phyloP scores from a whole-genome alignment of 1,140 invertebrate species.

The Drosophila sp. region DNA sequence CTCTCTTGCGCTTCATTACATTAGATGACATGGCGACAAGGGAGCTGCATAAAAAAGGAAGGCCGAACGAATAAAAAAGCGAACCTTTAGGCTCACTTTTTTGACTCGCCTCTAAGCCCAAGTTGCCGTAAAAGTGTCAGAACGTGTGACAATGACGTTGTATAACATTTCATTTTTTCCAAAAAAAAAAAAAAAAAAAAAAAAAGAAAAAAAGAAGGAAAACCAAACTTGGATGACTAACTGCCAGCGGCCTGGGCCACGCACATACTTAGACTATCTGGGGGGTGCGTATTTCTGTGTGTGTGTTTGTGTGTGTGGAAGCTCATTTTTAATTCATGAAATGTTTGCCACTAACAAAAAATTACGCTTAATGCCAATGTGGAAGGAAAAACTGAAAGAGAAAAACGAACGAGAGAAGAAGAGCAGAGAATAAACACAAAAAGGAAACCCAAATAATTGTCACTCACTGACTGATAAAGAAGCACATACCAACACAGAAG shows the following conservation, averaged over 20 bases:
- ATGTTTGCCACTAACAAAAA: conserved; percentile 64
- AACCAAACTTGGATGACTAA: conserved; percentile 51
- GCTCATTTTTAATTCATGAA: conserved; percentile 62
- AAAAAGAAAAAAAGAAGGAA: neutral
- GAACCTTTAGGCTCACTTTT: conserved; percentile 6
- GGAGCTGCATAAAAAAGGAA: neutral
- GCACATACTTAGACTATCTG: conserved; percentile 32
- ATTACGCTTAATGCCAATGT: conserved; percentile 54
- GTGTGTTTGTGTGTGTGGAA: conserved; percentile 3
- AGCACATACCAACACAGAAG: neutral
- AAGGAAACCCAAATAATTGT: conserved; percentile 51
- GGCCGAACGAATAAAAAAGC: neutral
- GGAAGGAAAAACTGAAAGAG: conserved; percentile 24
- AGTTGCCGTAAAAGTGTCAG: conserved; percentile 18
- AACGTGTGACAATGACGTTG: conserved; percentile 63
- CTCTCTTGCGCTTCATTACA: conserved; percentile 55
- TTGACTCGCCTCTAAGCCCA: conserved; percentile 10
- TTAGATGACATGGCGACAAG: conserved; percentile 55
- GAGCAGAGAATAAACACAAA: neutral
- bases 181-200: conserved; percentile 27
- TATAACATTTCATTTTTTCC: conserved; percentile 60
- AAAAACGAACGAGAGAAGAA: conserved; percentile 2
- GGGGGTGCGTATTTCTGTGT: conserved; percentile 2
- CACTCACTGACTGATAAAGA: conserved; percentile 44
- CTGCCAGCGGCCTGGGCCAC: conserved; percentile 44